Evolutionary conservation across 2,888 invertebrate species (phyloP).

Genomic region (Melinopterus prodromus): DNA sequence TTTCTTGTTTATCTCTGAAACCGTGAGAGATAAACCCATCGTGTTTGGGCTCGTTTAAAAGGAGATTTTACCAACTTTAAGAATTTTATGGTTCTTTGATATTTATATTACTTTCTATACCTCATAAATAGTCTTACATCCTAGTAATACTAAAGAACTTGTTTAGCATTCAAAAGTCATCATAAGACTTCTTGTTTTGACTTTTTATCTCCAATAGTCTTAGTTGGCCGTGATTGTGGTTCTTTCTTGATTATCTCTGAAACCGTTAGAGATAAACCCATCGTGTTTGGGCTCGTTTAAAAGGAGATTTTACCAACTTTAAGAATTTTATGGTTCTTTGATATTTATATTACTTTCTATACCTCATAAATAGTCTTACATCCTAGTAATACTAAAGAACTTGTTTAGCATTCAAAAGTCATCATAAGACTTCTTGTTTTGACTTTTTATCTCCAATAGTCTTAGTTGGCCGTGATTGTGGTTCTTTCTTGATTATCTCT

Average conservation of each 20-base stretch:
- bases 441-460: not conserved
- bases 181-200: not conserved
- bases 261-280: not conserved
- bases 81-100: no score
- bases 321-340: not conserved
- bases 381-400: not conserved
- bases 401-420: not conserved
- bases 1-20: not conserved
- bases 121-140: not conserved
- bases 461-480: not conserved
- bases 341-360: not conserved
- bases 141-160: not conserved
- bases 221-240: not conserved
- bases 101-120: not conserved
- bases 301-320: not conserved
- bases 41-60: not conserved
- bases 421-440: not conserved
- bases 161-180: not conserved
- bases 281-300: not conserved
- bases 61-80: not conserved
- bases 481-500: not conserved
- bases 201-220: not conserved
- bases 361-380: not conserved
- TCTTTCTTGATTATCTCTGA: not conserved
- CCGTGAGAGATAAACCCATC: not conserved